phyloP scores from a whole-genome alignment of 2,888 invertebrate genomes.

The Stenotaenia linearis region DNA sequence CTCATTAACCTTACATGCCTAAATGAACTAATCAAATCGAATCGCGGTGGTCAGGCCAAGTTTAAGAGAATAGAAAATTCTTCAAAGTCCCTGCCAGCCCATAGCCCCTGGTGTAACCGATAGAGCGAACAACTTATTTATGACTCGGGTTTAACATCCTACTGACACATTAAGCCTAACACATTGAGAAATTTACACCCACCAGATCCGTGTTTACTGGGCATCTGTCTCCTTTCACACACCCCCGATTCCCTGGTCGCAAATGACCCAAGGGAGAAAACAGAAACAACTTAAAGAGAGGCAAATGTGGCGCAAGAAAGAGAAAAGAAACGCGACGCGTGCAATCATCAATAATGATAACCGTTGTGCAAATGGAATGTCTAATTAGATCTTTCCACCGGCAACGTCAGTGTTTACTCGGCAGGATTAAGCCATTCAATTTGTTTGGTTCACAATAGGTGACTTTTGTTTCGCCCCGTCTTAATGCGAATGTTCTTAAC shows the following conservation, averaged over 20 bases:
- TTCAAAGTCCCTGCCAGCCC: background rate
- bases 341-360: constrained; percentile 10
- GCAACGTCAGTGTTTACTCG: background rate
- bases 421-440: constrained; percentile 4
- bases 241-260: background rate
- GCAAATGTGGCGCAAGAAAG: background rate
- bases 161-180: constrained; percentile 11
- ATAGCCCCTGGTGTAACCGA: background rate
- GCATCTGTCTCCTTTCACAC: constrained; percentile 19
- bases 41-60: background rate
- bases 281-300: background rate
- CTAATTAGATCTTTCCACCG: background rate
- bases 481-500: background rate
- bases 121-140: constrained; percentile 15
- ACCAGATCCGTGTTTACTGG: constrained; percentile 10
- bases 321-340: no score
- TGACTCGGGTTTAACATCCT: constrained; percentile 7
- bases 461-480: background rate
- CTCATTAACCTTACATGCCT: background rate
- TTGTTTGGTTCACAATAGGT: constrained; percentile 8
- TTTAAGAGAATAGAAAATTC: background rate
- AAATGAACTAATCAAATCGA: background rate
- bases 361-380: background rate
- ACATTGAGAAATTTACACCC: constrained; percentile 19
- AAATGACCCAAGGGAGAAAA: constrained; percentile 13